Conservation (phyloP, 2,888 invertebrate genomes). For the Clanis bilineata region DNA sequence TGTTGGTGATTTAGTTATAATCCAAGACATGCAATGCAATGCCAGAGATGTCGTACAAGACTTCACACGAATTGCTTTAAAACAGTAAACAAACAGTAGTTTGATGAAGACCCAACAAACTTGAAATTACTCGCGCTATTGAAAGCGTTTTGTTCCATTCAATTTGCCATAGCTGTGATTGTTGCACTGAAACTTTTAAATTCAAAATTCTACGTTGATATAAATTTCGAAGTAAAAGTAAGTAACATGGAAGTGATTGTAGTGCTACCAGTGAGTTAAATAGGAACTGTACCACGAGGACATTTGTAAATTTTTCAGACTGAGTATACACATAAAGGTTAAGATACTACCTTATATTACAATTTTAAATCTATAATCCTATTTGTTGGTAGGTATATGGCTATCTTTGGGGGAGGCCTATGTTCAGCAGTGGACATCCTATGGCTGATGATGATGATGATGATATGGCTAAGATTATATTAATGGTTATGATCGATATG, state of each 20-base stretch:
- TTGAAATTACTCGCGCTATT: background rate
- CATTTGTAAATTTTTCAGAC: slow-evolving; percentile 28
- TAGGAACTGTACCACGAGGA: slow-evolving; percentile 27
- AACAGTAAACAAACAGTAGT: background rate
- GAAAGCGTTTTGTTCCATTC: background rate
- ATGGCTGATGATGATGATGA: no score
- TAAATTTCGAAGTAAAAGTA: slow-evolving; percentile 32
- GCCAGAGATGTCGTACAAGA: background rate
- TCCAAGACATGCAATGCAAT: background rate
- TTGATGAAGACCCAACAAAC: slow-evolving; percentile 3
- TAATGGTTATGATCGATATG: background rate
- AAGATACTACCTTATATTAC: background rate
- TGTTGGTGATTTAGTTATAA: no score
- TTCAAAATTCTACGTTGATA: slow-evolving; percentile 30
- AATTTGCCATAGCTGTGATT: background rate
- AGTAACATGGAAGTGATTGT: slow-evolving; percentile 31
- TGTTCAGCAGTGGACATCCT: no score
- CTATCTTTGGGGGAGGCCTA: no score
- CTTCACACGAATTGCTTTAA: no score
- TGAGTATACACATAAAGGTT: background rate
- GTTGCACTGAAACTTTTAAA: slow-evolving; percentile 32
- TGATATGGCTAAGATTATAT: background rate
- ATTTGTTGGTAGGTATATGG: background rate
- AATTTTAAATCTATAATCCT: background rate
- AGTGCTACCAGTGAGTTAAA: slow-evolving; percentile 32